Conservation (phyloP, 1,140 invertebrate genomes). For the Trichonephila clavata region DNA sequence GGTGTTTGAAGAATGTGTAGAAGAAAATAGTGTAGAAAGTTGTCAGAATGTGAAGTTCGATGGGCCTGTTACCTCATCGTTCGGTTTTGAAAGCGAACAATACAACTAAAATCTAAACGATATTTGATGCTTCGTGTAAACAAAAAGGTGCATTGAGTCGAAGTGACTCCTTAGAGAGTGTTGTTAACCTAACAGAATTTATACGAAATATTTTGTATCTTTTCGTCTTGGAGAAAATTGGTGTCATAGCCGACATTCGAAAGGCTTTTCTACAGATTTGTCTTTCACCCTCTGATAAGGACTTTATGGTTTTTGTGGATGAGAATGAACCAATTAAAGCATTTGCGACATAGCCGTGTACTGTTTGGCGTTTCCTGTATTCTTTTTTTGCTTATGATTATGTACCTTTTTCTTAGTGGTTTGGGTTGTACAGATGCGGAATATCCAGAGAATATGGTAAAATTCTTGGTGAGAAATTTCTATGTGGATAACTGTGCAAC, state of each 20-base stretch:
- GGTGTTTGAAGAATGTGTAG: conserved; percentile 79
- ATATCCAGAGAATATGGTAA: background rate
- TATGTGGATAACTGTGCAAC: background rate
- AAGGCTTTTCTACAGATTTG: conserved; percentile 77
- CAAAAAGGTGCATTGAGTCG: background rate
- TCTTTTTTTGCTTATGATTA: conserved; percentile 41
- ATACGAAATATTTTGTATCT: conserved; percentile 78
- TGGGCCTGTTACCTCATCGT: conserved; percentile 79
- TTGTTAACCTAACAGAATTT: conserved; percentile 52
- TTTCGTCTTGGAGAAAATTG: conserved; percentile 47
- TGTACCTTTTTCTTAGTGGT: too few relatives aligned
- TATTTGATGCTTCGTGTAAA: conserved; percentile 51
- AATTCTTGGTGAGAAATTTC: background rate
- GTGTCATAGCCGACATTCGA: conserved; percentile 72
- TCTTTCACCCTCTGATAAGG: conserved; percentile 63
- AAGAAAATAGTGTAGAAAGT: conserved; percentile 79
- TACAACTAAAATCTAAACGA: conserved; percentile 67
- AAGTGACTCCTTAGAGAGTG: conserved; percentile 61
- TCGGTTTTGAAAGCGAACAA: conserved; percentile 74
- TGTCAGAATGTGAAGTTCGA: conserved; percentile 77
- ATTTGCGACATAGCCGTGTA: too few relatives aligned
- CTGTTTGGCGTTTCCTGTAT: too few relatives aligned
- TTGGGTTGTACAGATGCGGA: too few relatives aligned
- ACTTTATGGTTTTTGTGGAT: conserved; percentile 61
- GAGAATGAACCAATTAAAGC: background rate